Evolutionary conservation across 2,888 invertebrate genomes (phyloP), one percentile per base, ranked within the genome.

Genomic region (Muschampia staudingeri): DNA sequence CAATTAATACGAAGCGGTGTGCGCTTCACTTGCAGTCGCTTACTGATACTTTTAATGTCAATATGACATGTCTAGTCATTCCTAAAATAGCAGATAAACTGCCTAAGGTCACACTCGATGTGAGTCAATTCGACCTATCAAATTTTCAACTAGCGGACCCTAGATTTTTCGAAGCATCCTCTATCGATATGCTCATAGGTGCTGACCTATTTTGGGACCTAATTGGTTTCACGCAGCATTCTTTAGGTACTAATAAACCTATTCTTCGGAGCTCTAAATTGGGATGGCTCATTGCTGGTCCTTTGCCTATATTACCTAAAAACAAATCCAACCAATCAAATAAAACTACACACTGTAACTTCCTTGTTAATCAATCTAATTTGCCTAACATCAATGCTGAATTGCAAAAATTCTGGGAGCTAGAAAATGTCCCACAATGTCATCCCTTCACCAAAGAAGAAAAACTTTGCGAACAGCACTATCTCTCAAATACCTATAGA

Each of bases 31-130:
- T 56, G 19, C 56, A 56, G 19, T 56, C 56, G 8, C 56, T 56
- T 19, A 25, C 19, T 56, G 56, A 56, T 8, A 9, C 56, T 56
- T 56, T 56, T 11, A 56, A 56, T 56, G 56, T 56, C 56, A 56
- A 56, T 80, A 11, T 73, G 67, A 69, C 44, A 40, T 83, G 81
- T 79, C 65, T 48, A n/a, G 83, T 83, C 8, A 34, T 83, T 34
- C 72, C 73, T 1, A 42, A 81, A 37, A 61, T 83, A 14, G 76
- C 81, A 44, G 83, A 78, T 11, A 61, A 81, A 16, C 71, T 83
- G 42, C 83, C 83, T 14, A 83, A 72, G 40, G 34, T 19, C 7
- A 40, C 40, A n/a, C 37, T 70, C 5, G 40, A 70, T 40, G 16
- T 40, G 2, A 56, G 56, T 56, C 56, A 56, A 19, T 56, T 56